A percentile compares a stretch with the other conserved stretches of the same genome.
Evolutionary conservation across 2,888 invertebrate genomes (phyloP).

Genomic region (Acanthoscelides obtectus): DNA sequence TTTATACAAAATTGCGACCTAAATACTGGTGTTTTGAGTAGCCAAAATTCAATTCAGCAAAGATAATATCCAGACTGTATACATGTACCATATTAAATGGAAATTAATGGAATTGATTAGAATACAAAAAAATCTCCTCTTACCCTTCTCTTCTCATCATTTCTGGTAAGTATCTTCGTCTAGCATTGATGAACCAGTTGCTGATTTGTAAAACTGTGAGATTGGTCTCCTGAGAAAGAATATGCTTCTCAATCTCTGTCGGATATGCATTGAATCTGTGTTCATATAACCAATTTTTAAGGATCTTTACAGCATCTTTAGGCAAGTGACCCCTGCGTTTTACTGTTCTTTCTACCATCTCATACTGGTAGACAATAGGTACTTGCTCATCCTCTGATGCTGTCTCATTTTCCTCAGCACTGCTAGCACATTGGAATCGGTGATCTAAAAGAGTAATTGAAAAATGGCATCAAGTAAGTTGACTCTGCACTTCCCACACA

Average conservation of each 20-base stretch:
- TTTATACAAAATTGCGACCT: too few species aligned
- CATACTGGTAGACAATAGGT: slow-evolving; percentile 32
- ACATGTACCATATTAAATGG: too few species aligned
- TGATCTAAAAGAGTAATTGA: slow-evolving; percentile 16
- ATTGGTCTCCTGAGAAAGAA: slow-evolving; percentile 44
- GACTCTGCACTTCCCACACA: too few species aligned
- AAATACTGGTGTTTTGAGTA: too few species aligned
- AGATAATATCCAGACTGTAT: too few species aligned
- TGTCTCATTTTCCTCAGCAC: slow-evolving; percentile 37
- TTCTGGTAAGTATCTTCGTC: slow-evolving; percentile 43
- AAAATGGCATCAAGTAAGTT: too few species aligned
- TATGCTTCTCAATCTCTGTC: slow-evolving; percentile 46
- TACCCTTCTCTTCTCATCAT: slow-evolving; percentile 46
- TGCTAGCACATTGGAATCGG: slow-evolving; percentile 1
- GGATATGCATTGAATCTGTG: slow-evolving; percentile 47
- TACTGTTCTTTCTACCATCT: slow-evolving; percentile 28
- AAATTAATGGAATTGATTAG: background rate
- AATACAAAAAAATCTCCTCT: slow-evolving; percentile 7
- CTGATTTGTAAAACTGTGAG: slow-evolving; percentile 46
- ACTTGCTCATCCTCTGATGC: slow-evolving; percentile 35
- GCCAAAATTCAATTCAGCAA: too few species aligned
- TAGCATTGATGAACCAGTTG: slow-evolving; percentile 47
- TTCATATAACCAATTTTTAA: slow-evolving; percentile 46
- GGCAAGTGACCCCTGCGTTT: slow-evolving; percentile 44
- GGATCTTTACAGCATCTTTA: slow-evolving; percentile 44